Conservation (phyloP, 2,888 invertebrate genomes). For the Steinernema scapterisci region DNA sequence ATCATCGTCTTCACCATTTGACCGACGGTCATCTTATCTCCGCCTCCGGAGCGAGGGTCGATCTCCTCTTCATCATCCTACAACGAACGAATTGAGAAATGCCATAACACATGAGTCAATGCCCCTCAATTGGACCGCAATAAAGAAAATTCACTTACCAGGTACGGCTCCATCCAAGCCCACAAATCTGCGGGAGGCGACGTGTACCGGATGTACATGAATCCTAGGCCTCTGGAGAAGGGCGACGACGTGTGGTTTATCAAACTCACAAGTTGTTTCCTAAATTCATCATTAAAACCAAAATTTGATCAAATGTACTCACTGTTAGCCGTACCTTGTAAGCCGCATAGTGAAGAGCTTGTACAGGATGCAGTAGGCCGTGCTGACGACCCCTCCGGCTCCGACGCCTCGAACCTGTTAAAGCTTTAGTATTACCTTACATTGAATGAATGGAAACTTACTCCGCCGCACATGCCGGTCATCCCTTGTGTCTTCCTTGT, state of each 20-base stretch:
- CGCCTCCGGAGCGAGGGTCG: slow-evolving; percentile 96
- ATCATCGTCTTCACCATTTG: slow-evolving; percentile 70
- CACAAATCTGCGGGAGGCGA: slow-evolving; percentile 93
- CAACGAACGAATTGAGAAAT: slow-evolving; percentile 31
- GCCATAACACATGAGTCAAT: neutral
- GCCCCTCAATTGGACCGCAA: no score
- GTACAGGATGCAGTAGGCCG: slow-evolving; percentile 97
- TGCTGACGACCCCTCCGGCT: slow-evolving; percentile 98
- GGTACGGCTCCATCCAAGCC: slow-evolving; percentile 94
- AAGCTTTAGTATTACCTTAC: slow-evolving; percentile 39
- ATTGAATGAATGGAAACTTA: slow-evolving; percentile 74
- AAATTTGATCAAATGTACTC: slow-evolving; percentile 14
- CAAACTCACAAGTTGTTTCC: slow-evolving; percentile 94
- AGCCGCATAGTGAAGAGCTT: slow-evolving; percentile 93
- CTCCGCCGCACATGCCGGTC: slow-evolving; percentile 99
- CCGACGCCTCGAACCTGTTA: slow-evolving; percentile 91
- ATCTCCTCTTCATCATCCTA: slow-evolving; percentile 73
- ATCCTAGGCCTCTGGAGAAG: slow-evolving; percentile 92
- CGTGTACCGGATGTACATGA: slow-evolving; percentile 77
- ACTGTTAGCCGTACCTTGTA: slow-evolving; percentile 72
- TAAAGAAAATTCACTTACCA: no score
- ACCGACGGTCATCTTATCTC: slow-evolving; percentile 88
- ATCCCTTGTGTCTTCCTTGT: slow-evolving; percentile 90
- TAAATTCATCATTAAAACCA: slow-evolving; percentile 26
- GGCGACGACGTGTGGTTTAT: slow-evolving; percentile 94